phyloP scores from a whole-genome alignment of 2,888 invertebrate genomes.

The Tinea trinotella region DNA sequence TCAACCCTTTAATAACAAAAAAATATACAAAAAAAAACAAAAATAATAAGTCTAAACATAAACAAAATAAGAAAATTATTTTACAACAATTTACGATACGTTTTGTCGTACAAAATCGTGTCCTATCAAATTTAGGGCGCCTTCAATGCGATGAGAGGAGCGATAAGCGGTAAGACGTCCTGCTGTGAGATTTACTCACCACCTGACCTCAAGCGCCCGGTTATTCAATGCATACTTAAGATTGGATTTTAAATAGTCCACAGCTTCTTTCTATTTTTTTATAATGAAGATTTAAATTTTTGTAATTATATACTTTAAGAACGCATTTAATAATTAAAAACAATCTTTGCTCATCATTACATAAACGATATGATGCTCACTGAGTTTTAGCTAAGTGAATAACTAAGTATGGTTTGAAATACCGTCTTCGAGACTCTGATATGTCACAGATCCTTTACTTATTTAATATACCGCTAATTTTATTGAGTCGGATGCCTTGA shows the following conservation, averaged over 20 bases:
- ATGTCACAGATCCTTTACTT: constrained; percentile 18
- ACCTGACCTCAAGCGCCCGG: no score
- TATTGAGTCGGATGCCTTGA: constrained; percentile 15
- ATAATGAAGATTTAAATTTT: no score
- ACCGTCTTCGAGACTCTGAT: constrained; percentile 13
- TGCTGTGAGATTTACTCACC: constrained; percentile 54
- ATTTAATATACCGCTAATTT: constrained; percentile 17
- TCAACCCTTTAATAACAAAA: background rate
- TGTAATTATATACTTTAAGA: no score
- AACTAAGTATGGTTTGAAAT: no score
- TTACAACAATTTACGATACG: constrained; percentile 22
- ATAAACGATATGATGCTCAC: no score
- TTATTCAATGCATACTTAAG: constrained; percentile 19
- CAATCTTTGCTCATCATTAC: no score
- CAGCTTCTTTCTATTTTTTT: no score
- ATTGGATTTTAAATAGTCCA: no score
- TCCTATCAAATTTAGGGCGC: constrained; percentile 52
- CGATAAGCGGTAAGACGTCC: constrained; percentile 39
- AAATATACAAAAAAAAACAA: background rate
- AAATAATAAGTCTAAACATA: background rate
- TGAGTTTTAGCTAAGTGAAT: no score
- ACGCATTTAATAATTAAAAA: no score
- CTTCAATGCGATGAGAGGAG: constrained; percentile 36
- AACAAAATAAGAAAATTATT: background rate
- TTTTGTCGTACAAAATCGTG: constrained; percentile 25